Conservation (phyloP, 1,140 invertebrate genomes). For the Pararge aegeria region DNA sequence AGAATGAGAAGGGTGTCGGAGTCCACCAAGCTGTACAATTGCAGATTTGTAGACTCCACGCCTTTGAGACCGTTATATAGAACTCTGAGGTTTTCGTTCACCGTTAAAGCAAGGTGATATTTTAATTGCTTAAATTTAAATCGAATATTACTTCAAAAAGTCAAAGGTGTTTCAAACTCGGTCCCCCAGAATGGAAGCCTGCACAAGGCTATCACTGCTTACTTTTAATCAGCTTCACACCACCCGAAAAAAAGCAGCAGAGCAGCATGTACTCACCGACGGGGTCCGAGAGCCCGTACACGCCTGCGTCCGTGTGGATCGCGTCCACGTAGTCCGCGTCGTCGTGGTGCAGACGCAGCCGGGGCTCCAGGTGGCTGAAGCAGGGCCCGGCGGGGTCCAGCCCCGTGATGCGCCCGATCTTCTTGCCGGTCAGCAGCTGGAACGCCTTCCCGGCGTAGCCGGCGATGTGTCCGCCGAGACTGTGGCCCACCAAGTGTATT, state of each 20-base stretch:
- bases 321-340: conserved; percentile 88
- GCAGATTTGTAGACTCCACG: no score
- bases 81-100: no score
- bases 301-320: conserved; percentile 85
- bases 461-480: conserved; percentile 90
- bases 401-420: conserved; percentile 83
- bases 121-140: no score
- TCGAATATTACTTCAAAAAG: no score
- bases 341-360: conserved; percentile 80
- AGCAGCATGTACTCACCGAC: conserved; percentile 41
- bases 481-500: conserved; percentile 91
- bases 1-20: no score
- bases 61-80: no score
- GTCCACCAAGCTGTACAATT: no score
- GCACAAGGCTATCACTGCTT: no score
- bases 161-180: no score
- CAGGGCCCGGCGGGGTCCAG: conserved; percentile 87
- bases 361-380: conserved; percentile 79
- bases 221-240: no score
- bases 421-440: conserved; percentile 53
- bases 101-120: no score
- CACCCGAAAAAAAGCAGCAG: not conserved
- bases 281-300: conserved; percentile 70
- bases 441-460: conserved; percentile 84
- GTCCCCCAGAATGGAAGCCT: no score